These are phyloP conservation scores for Rhabdophis nuchalis DNA, from an alignment of 2,797 vertebrate species.

Conservation along the genomic window DNA sequence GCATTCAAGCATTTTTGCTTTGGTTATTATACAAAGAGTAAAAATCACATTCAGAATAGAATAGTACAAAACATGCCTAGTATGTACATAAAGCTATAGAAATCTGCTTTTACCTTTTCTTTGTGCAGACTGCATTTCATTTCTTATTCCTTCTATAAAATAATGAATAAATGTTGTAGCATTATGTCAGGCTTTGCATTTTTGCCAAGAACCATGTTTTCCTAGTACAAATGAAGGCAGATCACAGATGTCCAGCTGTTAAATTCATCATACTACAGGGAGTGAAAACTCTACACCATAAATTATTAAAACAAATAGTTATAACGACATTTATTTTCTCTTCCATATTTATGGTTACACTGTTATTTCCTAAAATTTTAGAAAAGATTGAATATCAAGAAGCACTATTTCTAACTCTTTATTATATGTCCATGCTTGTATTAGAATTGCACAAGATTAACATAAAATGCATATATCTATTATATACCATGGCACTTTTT, in stretches of 20 bases:
- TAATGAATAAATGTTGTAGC: constrained; percentile 35
- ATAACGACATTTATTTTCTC: constrained; percentile 42
- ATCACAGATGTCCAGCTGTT: constrained; percentile 51
- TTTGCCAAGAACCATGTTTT: constrained; percentile 50
- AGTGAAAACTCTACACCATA: constrained; percentile 46
- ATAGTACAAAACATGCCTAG: constrained; percentile 2
- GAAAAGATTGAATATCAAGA: not conserved
- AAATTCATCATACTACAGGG: constrained; percentile 42
- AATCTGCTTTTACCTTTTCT: not conserved
- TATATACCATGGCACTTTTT: not conserved
- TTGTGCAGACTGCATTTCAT: constrained; percentile 30
- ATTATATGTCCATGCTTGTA: not conserved
- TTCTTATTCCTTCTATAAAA: constrained; percentile 32
- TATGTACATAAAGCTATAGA: constrained; percentile 4
- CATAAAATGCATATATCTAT: not conserved
- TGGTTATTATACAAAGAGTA: constrained; percentile 16
- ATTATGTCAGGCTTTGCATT: constrained; percentile 53
- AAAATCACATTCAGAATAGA: constrained; percentile 28
- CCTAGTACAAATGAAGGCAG: constrained; percentile 51
- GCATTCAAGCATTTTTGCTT: not conserved
- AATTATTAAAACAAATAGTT: constrained; percentile 54
- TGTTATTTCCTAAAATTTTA: constrained; percentile 23
- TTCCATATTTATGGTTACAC: constrained; percentile 40
- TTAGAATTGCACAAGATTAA: not conserved
- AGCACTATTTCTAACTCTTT: not conserved